Evolutionary conservation across 2,888 invertebrate species (phyloP).

Genomic region (Chaetogeoica ovagalla): DNA sequence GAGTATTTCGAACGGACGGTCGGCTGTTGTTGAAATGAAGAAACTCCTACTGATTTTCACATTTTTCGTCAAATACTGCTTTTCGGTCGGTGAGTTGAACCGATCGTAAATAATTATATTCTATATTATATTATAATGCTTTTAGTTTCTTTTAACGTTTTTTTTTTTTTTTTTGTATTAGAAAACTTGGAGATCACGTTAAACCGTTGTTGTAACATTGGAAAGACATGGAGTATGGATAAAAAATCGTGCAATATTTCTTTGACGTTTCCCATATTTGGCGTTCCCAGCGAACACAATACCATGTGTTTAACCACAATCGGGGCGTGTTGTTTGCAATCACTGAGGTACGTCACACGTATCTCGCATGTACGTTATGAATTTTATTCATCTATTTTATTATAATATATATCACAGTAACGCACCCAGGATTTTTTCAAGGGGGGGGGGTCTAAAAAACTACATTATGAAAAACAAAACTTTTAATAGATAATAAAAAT

Average conservation of each 20-base stretch:
- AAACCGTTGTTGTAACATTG: conserved; percentile 63
- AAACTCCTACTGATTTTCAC: background rate
- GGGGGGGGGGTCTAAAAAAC: too few species aligned
- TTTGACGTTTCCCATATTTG: conserved; percentile 63
- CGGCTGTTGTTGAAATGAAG: background rate
- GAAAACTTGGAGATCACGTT: conserved; percentile 48
- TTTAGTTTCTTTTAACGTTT: background rate
- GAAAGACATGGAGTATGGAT: conserved; percentile 63
- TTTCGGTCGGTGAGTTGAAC: background rate
- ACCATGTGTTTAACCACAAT: conserved; percentile 67
- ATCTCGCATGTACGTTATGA: too few species aligned
- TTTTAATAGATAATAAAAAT: too few species aligned
- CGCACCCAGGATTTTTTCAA: too few species aligned
- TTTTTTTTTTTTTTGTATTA: background rate
- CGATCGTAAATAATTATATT: background rate
- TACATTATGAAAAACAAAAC: too few species aligned
- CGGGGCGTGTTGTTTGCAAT: conserved; percentile 64
- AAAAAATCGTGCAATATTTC: conserved; percentile 61
- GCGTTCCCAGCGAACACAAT: conserved; percentile 65
- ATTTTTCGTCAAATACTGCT: background rate
- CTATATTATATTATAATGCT: too few species aligned
- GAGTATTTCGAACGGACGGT: background rate
- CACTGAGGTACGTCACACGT: conserved; percentile 60
- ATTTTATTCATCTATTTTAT: too few species aligned
- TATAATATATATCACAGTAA: too few species aligned